Conservation (phyloP, 2,888 invertebrate species). For the Psylliodes chrysocephalus region DNA sequence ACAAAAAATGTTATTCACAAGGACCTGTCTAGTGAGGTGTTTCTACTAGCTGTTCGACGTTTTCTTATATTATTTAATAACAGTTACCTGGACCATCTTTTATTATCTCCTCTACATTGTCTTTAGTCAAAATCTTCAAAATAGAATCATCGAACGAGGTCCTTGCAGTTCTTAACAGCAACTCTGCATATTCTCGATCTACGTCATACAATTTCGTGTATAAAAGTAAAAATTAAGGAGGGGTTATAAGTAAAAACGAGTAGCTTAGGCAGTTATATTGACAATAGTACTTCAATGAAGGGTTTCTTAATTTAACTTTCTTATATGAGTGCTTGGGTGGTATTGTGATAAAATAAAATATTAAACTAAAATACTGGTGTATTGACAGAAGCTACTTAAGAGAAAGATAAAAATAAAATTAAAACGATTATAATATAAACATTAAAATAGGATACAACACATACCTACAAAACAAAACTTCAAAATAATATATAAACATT, state of each 20-base stretch:
- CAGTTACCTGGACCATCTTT: conserved; percentile 32
- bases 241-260: conserved; percentile 5
- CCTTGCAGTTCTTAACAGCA: conserved; percentile 52
- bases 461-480: too few species aligned
- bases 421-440: too few species aligned
- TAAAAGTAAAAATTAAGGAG: conserved; percentile 9
- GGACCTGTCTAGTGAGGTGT: conserved; percentile 46
- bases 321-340: too few species aligned
- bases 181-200: conserved; percentile 55
- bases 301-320: conserved; percentile 6
- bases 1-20: conserved; percentile 30
- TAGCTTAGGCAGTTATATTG: neutral
- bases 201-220: conserved; percentile 41
- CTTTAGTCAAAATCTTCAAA: conserved; percentile 47
- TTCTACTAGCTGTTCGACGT: conserved; percentile 27
- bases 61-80: conserved; percentile 23
- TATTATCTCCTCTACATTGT: conserved; percentile 45
- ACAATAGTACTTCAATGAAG: neutral
- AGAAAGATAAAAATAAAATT: too few species aligned
- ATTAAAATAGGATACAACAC: too few species aligned
- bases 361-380: too few species aligned
- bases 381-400: too few species aligned
- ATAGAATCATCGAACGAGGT: conserved; percentile 56
- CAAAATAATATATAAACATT: too few species aligned
- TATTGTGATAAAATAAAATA: too few species aligned